Evolutionary conservation across 2,888 invertebrate genomes (phyloP).

Genomic region (Norana najaformis): DNA sequence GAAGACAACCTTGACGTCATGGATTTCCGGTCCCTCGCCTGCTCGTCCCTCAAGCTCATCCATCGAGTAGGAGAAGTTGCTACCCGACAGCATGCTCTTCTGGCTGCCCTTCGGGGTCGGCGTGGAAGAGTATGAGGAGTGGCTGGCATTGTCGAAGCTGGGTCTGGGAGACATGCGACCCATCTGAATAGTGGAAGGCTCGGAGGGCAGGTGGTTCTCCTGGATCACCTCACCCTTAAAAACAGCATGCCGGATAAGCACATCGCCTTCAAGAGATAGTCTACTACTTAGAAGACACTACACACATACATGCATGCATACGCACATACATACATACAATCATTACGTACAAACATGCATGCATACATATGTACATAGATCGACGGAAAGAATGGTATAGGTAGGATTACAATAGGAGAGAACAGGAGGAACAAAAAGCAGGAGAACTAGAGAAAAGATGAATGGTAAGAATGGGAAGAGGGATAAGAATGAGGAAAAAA

Average conservation of each 20-base stretch:
- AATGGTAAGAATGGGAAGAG: background rate
- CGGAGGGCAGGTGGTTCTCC: background rate
- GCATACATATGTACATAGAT: background rate
- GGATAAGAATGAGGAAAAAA: background rate
- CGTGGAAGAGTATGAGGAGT: background rate
- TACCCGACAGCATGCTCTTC: slow-evolving; percentile 36
- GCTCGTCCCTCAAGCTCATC: slow-evolving; percentile 37
- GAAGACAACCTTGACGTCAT: slow-evolving; percentile 77
- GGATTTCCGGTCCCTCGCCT: slow-evolving; percentile 71
- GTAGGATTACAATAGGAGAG: background rate
- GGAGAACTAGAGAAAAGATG: background rate
- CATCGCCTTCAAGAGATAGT: background rate
- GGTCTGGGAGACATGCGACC: background rate
- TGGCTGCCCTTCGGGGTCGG: slow-evolving; percentile 31
- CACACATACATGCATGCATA: background rate
- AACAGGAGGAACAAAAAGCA: background rate
- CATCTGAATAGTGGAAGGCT: background rate
- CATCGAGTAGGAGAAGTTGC: slow-evolving; percentile 40
- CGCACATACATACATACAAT: background rate
- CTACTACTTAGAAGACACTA: background rate
- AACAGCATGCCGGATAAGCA: background rate
- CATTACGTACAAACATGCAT: background rate
- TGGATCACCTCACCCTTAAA: background rate
- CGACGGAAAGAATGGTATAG: background rate
- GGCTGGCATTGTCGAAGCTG: slow-evolving; percentile 1